Conservation (phyloP, 2,888 invertebrate species). For the Lasius fuliginosus region DNA sequence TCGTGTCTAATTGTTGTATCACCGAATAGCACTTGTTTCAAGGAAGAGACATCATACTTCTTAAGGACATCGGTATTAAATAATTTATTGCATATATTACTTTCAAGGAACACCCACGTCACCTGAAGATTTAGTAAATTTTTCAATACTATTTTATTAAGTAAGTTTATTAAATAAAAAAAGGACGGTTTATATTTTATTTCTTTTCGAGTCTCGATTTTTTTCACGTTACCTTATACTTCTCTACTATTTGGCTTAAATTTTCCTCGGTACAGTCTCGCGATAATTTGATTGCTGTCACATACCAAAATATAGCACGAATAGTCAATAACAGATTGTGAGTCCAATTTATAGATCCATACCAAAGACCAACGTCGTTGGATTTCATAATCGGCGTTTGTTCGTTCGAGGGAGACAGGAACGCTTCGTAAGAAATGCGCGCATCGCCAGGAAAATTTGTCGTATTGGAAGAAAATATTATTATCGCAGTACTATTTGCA, state of each 20-base stretch:
- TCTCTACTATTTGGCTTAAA: neutral
- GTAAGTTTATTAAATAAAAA: neutral
- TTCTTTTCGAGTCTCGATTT: neutral
- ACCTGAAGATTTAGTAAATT: neutral
- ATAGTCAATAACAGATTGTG: conserved; percentile 14
- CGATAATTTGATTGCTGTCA: conserved; percentile 1
- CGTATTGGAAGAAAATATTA: neutral
- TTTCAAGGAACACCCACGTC: conserved; percentile 16
- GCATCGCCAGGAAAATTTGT: neutral
- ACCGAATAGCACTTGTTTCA: neutral
- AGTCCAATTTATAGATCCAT: conserved; percentile 1
- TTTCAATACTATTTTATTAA: neutral
- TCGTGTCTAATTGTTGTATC: neutral
- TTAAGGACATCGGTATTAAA: rapidly evolving
- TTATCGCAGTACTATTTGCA: neutral
- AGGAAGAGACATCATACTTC: neutral
- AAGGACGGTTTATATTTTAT: neutral
- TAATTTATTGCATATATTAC: neutral
- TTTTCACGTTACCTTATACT: conserved; percentile 6
- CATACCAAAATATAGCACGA: neutral
- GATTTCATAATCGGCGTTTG: neutral
- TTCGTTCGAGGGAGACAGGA: neutral
- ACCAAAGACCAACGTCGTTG: conserved; percentile 2
- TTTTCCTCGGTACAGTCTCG: neutral
- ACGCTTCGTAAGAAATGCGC: neutral